These are phyloP conservation scores for Scaptomyza montana DNA, from an alignment of 1,140 invertebrate genomes.

Conservation along the genomic window DNA sequence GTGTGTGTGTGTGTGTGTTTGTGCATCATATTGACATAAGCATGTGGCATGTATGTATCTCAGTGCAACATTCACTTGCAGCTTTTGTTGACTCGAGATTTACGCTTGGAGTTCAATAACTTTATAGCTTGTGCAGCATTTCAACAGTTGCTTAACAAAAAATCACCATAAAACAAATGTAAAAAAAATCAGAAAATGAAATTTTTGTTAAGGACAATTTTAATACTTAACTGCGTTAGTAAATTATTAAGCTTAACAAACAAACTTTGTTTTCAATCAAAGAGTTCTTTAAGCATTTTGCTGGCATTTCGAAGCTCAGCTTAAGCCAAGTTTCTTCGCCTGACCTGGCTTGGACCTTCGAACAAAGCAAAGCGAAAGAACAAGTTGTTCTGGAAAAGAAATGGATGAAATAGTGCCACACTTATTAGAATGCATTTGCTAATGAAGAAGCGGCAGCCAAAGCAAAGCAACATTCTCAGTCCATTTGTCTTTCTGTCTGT, in stretches of 20 bases:
- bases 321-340: slow-evolving; percentile 9
- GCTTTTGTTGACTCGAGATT: slow-evolving; percentile 25
- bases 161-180: no score
- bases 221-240: no score
- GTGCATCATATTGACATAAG: slow-evolving; percentile 40
- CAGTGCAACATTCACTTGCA: slow-evolving; percentile 26
- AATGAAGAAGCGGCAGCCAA: slow-evolving; percentile 38
- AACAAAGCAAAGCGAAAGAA: neutral
- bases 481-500: neutral
- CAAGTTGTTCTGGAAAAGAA: neutral
- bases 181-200: no score
- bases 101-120: slow-evolving; percentile 34
- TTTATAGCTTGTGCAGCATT: neutral
- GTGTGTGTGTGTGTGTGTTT: neutral
- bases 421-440: slow-evolving; percentile 57
- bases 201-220: no score
- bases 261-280: no score
- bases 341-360: neutral
- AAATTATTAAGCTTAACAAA: no score
- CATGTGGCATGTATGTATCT: slow-evolving; percentile 20
- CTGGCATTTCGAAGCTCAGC: neutral
- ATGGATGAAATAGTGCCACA: slow-evolving; percentile 29
- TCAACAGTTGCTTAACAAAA: no score
- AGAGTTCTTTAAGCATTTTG: no score
- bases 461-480: neutral